Conservation (phyloP, 1,140 invertebrate species). For the Archegozetes longisetosus region DNA sequence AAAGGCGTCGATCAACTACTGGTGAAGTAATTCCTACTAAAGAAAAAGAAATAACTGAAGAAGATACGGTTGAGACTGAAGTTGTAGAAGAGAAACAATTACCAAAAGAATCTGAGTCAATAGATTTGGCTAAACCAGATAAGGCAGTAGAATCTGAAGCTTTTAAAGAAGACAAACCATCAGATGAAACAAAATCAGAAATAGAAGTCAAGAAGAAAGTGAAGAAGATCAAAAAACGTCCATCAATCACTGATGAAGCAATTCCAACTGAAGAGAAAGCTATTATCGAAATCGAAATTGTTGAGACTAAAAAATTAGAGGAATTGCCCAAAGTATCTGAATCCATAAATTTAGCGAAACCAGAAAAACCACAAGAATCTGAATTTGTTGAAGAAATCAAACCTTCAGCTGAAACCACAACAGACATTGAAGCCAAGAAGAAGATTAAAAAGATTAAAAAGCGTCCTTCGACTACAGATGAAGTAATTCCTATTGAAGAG, state of each 20-base stretch:
- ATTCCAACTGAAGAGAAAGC: too few species aligned
- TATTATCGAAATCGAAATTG: background rate
- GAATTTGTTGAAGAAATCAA: background rate
- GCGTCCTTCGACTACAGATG: background rate
- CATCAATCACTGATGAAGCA: background rate
- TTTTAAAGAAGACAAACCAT: background rate
- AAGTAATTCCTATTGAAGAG: constrained; percentile 5
- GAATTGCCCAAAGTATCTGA: background rate
- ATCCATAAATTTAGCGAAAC: background rate
- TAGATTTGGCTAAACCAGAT: constrained; percentile 7
- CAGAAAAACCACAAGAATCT: background rate
- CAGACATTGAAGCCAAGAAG: background rate
- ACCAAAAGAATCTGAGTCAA: constrained; percentile 15
- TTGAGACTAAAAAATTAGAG: background rate
- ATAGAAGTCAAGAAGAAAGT: background rate
- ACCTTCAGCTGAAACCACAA: background rate
- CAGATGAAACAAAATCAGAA: background rate
- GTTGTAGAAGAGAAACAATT: background rate
- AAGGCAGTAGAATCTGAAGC: constrained; percentile 26
- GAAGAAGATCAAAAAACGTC: background rate
- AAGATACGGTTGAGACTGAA: constrained; percentile 25
- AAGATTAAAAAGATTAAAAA: constrained; percentile 8
- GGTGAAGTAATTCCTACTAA: background rate
- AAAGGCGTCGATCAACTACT: constrained; percentile 1
- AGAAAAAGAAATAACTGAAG: background rate